Percentiles rank a stretch among this genome's conserved stretches.
These are phyloP conservation scores for Campoletis raptor DNA, from an alignment of 2,888 invertebrate species.

Conservation along the genomic window DNA sequence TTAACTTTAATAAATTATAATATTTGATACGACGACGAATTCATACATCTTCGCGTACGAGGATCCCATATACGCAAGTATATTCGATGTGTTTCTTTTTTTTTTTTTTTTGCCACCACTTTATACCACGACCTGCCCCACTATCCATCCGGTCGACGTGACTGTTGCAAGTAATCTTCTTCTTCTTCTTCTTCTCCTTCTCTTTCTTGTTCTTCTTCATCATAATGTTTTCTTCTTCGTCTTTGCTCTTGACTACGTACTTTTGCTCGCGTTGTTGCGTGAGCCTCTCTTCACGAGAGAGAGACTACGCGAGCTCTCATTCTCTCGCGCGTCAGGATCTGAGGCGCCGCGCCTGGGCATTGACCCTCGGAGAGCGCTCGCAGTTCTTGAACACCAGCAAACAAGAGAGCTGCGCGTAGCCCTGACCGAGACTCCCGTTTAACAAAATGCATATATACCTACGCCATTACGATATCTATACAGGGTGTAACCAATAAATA, in stretches of 20 bases:
- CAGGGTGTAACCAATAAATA: neutral
- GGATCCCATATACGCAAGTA: constrained; percentile 8
- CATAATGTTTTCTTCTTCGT: constrained; percentile 39
- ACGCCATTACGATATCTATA: neutral
- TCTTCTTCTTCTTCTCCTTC: constrained; percentile 30
- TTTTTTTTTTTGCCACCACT: constrained; percentile 61
- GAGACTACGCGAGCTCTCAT: constrained; percentile 54
- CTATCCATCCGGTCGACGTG: constrained; percentile 75
- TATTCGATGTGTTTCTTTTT: neutral
- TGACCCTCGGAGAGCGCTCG: constrained; percentile 77
- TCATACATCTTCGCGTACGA: constrained; percentile 1
- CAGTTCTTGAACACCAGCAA: constrained; percentile 48
- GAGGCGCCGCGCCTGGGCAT: constrained; percentile 84
- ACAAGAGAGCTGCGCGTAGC: constrained; percentile 46
- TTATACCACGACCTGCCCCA: constrained; percentile 83
- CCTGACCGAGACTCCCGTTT: constrained; percentile 68
- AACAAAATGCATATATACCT: constrained; percentile 48
- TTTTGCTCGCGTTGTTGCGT: constrained; percentile 56
- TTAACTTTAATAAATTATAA: constrained; percentile 26
- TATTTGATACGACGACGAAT: neutral
- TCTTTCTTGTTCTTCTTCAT: constrained; percentile 36
- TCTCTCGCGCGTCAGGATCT: constrained; percentile 75
- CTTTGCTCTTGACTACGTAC: constrained; percentile 40
- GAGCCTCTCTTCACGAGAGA: constrained; percentile 35
- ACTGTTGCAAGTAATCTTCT: constrained; percentile 42